phyloP scores from a whole-genome alignment of 2,797 vertebrate genomes.

The Amphiprion clarkii region DNA sequence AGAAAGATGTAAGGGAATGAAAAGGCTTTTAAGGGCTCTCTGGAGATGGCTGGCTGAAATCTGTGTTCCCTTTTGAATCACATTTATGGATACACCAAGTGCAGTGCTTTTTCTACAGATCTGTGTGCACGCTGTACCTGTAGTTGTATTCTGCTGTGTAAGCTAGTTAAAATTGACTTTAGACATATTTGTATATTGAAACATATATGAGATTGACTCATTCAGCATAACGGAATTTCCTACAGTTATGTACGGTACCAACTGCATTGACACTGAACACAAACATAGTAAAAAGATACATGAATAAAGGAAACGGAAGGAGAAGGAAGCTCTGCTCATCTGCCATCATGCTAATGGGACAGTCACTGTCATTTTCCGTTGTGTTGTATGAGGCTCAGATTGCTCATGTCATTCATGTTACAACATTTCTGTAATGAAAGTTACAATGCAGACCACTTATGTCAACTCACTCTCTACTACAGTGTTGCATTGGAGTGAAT shows the following conservation, averaged over 20 bases:
- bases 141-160: neutral
- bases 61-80: conserved; percentile 34
- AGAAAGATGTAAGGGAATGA: conserved; percentile 63
- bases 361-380: neutral
- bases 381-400: neutral
- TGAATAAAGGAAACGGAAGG: no score
- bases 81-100: conserved; percentile 34
- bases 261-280: neutral
- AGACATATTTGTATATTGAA: neutral
- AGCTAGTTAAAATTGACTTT: neutral
- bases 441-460: conserved; percentile 14
- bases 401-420: neutral
- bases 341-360: neutral
- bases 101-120: conserved; percentile 4
- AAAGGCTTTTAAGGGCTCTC: conserved; percentile 63
- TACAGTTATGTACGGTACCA: no score
- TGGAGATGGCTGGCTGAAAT: conserved; percentile 56
- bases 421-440: conserved; percentile 2
- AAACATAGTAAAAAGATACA: neutral
- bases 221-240: neutral
- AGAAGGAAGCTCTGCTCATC: neutral
- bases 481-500: conserved; percentile 3
- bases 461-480: conserved; percentile 14
- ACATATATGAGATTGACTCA: neutral
- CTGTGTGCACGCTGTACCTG: neutral